A percentile compares a stretch with the other conserved stretches of the same genome.
phyloP scores from a whole-genome alignment of 2,113 vertebrate genomes.

The Labrus mixtus region DNA sequence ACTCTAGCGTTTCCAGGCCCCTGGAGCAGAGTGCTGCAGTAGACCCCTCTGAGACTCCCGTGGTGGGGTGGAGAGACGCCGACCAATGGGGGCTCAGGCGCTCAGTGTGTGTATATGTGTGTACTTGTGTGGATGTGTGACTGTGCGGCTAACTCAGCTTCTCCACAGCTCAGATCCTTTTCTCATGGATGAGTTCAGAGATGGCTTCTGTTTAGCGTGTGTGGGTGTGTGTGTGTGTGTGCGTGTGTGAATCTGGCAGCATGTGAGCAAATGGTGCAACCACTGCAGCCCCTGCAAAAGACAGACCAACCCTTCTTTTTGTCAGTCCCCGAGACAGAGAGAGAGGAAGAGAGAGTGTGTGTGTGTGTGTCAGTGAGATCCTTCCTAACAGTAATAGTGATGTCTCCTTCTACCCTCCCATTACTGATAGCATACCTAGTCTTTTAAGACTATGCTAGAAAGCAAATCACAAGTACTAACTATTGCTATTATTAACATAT shows the following conservation, averaged over 20 bases:
- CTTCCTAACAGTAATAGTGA: conserved; percentile 66
- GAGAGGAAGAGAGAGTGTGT: no score
- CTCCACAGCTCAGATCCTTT: conserved; percentile 69
- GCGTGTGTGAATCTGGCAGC: conserved; percentile 41
- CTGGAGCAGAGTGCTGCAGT: conserved; percentile 82
- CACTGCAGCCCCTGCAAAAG: conserved; percentile 64
- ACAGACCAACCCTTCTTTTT: conserved; percentile 51
- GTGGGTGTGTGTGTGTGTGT: conserved; percentile 25
- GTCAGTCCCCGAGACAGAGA: conserved; percentile 40
- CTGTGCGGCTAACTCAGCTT: conserved; percentile 74
- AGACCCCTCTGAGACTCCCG: conserved; percentile 82
- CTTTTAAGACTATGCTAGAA: conserved; percentile 16
- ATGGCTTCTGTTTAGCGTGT: conserved; percentile 48
- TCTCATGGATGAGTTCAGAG: conserved; percentile 74
- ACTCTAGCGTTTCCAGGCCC: conserved; percentile 81
- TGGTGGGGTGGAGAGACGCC: conserved; percentile 80
- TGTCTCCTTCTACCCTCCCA: conserved; percentile 29
- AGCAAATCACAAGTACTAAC: conserved; percentile 12
- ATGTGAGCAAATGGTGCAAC: conserved; percentile 74
- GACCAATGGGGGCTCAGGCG: conserved; percentile 82
- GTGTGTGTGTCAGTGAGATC: conserved; percentile 10
- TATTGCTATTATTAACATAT: conserved; percentile 10
- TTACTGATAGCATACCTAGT: conserved; percentile 41
- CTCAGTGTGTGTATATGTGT: conserved; percentile 62
- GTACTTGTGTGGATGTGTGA: conserved; percentile 50